Evolutionary conservation across 2,888 invertebrate species (phyloP), one percentile per base, ranked within the genome.

Genomic region (Argyresthia goedartella): DNA sequence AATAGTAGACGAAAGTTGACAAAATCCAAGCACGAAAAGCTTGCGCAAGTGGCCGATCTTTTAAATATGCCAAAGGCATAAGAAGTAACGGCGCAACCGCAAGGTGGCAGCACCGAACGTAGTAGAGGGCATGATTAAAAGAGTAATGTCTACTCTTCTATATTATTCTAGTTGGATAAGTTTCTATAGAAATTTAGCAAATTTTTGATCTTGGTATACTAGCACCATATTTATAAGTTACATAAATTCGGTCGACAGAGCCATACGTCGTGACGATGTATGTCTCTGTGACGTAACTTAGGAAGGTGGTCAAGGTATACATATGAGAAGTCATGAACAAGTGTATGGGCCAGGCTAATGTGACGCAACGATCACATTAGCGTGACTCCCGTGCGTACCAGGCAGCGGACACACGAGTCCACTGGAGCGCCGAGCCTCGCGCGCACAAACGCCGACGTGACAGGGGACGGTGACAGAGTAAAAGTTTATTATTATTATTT

Each of bases 111-210:
- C 67, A 67, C 68, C 64, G 64, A 63, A 65, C 66, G 63, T 55
- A 59, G 61, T 76, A 73, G 72, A 68, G 65, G 64, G 65, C 71
- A 71, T 69, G 66, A 66, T 72, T 69, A 55, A 57, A 70, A 73
- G 62, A 63, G 62, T 80, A 79, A 75, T 69, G 45, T 74, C 73
- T 78, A 80, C 69, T 76, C 71, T 74, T 80, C 78, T 84, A 78
- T 72, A 73, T 72, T 76, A 76, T 41, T 69, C 71, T 82, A 81
- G 82, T 71, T 67, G 65, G 59, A 63, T 76, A 76, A 73, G 73
- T 76, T 71, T 75, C 70, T 70, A 68, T 75, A 73, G 75, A 69
- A 71, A 70, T 76, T 74, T 76, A 76, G 73, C 67, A 61, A 70
- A 74, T 73, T 69, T 74, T 73, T 71, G 71, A 69, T 76, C 71